Base-by-base conservation (phyloP, 1,140 invertebrate species). In the Pseudomyrmex cubaensis region DNA sequence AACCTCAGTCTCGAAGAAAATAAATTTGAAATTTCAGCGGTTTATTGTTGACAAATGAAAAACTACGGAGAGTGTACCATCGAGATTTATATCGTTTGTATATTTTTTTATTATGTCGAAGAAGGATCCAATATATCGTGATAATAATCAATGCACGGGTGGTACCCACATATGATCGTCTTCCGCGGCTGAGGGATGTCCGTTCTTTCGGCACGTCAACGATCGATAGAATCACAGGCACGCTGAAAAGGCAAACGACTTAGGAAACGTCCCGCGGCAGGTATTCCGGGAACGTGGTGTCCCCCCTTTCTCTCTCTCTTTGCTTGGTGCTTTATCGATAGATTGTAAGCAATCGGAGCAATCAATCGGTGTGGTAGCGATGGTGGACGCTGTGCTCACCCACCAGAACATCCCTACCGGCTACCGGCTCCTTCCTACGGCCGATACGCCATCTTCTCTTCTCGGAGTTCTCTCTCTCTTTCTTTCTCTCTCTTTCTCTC, bases 331-430 rank as follows among this genome's bases (percentile, higher is more conserved):
- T 69, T 84, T 90, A 90, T 90, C 89, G 89, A 87, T 76, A 83
- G 75, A 88, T 85, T 66, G 82, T 62, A 90, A 85, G 86, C 89
- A 84, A 90, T 90, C 89, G 80, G 78, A 87, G 87, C 87, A 85
- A 90, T 90, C 89, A 63, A 90, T 90, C 87, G 89, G 90, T 87
- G 89, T 86, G 89, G 85, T 90, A 90, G 89, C 89, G 83, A 90
- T 90, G 89, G 89, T 73, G 89, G 78, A 90, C 85, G 89, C 85
- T 82, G 89, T 90, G 89, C 89, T 90, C 89, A 90, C 87, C 89
- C 83, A 90, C 89, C 89, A 85, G 89, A 90, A 90, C 89, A 90
- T 90, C 89, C 89, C 87, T 90, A 84, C 86, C 69, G 87, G 89
- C 89, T 90, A 90, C 89, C 62, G 87, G 85, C 82, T 84, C 84